phyloP scores from a whole-genome alignment of 2,888 invertebrate species.

The Smittia sp. region DNA sequence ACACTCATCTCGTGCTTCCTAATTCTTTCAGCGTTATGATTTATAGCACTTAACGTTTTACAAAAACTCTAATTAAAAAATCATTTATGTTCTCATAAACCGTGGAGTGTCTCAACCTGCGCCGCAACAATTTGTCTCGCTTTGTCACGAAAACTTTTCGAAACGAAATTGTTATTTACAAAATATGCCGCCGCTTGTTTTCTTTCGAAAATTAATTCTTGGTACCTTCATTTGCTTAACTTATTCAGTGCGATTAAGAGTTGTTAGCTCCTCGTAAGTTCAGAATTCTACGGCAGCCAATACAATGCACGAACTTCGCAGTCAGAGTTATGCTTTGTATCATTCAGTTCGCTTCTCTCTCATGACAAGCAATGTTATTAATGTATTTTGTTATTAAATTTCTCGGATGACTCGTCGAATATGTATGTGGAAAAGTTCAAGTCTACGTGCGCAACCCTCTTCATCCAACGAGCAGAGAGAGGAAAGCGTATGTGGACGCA shows the following conservation, averaged over 20 bases:
- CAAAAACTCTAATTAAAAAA: constrained; percentile 40
- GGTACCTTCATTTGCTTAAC: not conserved
- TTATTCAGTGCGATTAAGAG: not conserved
- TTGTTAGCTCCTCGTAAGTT: not conserved
- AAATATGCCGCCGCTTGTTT: not conserved
- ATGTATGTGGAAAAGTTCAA: not conserved
- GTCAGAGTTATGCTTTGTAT: too few relatives aligned
- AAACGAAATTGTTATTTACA: not conserved
- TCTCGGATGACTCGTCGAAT: not conserved
- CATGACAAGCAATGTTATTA: not conserved
- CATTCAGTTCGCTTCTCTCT: too few relatives aligned
- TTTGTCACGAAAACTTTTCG: not conserved
- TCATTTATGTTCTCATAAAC: not conserved
- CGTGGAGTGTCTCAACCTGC: constrained; percentile 19
- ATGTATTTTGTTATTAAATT: not conserved
- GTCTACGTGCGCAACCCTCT: not conserved
- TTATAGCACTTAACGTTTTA: constrained; percentile 34
- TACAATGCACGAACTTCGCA: too few relatives aligned
- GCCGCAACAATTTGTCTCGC: constrained; percentile 22
- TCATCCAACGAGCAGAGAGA: not conserved
- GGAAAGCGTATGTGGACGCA: not conserved
- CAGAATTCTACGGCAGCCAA: too few relatives aligned
- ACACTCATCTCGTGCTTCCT: not conserved
- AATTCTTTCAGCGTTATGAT: constrained; percentile 33
- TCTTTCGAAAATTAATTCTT: not conserved